Base-by-base conservation (phyloP, 2,113 vertebrate species). In the Bujurquina vittata region DNA sequence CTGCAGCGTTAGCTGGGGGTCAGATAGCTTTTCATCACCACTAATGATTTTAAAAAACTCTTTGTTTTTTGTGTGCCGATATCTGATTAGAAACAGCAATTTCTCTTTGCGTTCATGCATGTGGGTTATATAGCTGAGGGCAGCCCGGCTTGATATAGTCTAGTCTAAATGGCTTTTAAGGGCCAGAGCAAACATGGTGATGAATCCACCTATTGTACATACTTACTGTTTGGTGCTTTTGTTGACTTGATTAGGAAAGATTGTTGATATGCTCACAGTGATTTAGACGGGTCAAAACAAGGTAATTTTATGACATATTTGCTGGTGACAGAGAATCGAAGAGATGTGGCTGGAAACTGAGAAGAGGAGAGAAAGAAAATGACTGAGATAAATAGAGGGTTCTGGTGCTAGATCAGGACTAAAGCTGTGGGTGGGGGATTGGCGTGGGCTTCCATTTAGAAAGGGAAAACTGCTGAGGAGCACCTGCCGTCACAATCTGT, bases 401-500 rank as follows among this genome's bases (percentile, higher is more conserved):
- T 63, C 80, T 81, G 63, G 5, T 54, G 55, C 46, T 60, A 46
- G 74, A 84, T 83, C 37, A 77, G 81, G 81, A 85, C 75, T 63
- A 77, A 85, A 78, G 63, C 72, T 9, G 57, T 79, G 76, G 83
- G 82, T 79, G 88, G 87, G 23, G 54, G 72, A 54, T 89, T 89
- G 86, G 92, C 79, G 35, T 84, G 80, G 67, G 76, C 80, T 88
- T 80, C 56, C 79, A 81, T 86, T 89, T 87, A 82, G 86, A 87
- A 77, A 65, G 18, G 83, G 90, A 89, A 83, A 89, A 80, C 91
- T 87, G 91, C 91, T 75, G 92, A 89, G 93, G 81, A 81, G 87
- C 93, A 93, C 94, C 93, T 94, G 93, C 89, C 90, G 61, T 79
- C 81, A 80, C 92, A 90, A 91, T 94, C 92, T 93, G 94, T 92